Conservation (phyloP, 2,797 vertebrate genomes). For the Spea hammondii region DNA sequence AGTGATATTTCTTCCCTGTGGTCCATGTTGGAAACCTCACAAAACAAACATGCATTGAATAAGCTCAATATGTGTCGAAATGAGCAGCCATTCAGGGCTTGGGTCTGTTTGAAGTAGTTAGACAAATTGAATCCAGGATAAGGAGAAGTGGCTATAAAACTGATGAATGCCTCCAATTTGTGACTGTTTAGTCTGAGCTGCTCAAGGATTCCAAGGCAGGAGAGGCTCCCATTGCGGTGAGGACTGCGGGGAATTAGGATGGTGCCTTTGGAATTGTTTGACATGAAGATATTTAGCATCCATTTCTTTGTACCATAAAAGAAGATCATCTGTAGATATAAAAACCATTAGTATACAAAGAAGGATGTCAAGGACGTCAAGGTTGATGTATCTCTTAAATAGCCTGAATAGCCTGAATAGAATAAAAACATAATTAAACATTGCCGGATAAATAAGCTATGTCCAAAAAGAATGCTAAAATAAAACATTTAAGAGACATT, state of each 20-base stretch:
- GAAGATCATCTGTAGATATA: not conserved
- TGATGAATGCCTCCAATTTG: conserved; percentile 66
- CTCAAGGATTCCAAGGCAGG: conserved; percentile 58
- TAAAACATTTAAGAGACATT: too few relatives aligned
- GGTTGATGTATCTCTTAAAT: not conserved
- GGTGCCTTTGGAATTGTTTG: conserved; percentile 18
- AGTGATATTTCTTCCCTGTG: conserved; percentile 34
- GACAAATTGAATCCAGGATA: conserved; percentile 74
- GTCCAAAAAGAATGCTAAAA: not conserved
- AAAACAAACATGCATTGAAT: conserved; percentile 46
- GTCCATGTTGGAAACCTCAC: conserved; percentile 29
- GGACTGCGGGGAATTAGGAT: conserved; percentile 24
- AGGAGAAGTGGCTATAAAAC: conserved; percentile 67
- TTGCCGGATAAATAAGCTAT: not conserved
- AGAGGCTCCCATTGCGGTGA: conserved; percentile 44
- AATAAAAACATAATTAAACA: not conserved
- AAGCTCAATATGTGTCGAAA: conserved; percentile 49
- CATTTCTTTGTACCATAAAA: conserved; percentile 25
- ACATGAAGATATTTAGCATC: conserved; percentile 9
- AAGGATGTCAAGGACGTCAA: not conserved
- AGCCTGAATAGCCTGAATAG: not conserved
- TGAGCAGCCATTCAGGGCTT: conserved; percentile 40
- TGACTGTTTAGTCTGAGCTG: conserved; percentile 73
- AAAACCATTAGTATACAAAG: conserved; percentile 17
- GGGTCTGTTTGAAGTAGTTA: conserved; percentile 69